phyloP scores from a whole-genome alignment of 1,140 invertebrate species.

The Neodiprion fabricii region DNA sequence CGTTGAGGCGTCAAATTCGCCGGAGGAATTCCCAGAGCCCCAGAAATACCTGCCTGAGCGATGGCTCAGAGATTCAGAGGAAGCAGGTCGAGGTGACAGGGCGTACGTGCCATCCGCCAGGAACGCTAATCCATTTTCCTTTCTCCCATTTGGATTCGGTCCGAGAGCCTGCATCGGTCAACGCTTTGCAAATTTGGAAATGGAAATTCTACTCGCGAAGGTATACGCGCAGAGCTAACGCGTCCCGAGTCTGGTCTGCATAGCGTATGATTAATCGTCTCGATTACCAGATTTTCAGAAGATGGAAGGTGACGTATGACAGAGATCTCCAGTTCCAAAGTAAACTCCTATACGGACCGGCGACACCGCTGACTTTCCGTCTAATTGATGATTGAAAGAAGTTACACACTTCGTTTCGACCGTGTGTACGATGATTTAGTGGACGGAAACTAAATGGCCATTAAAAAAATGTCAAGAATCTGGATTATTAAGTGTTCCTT shows the following conservation, averaged over 20 bases:
- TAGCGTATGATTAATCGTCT: not conserved
- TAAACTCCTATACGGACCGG: not conserved
- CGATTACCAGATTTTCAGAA: not conserved
- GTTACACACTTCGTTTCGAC: too few species aligned
- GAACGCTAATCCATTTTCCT: slow-evolving; percentile 64
- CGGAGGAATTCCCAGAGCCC: slow-evolving; percentile 61
- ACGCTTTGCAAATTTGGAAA: slow-evolving; percentile 75
- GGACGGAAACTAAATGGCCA: too few species aligned
- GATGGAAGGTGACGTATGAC: not conserved
- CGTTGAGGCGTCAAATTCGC: slow-evolving; percentile 55
- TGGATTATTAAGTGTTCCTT: too few species aligned
- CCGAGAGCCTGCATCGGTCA: slow-evolving; percentile 66
- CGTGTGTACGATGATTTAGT: too few species aligned
- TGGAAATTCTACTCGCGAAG: slow-evolving; percentile 69
- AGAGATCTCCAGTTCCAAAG: not conserved
- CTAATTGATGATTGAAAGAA: not conserved
- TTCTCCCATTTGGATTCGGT: slow-evolving; percentile 69
- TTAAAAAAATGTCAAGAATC: too few species aligned
- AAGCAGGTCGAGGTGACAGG: slow-evolving; percentile 28
- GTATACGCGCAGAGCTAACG: slow-evolving; percentile 39
- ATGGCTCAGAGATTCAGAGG: slow-evolving; percentile 60
- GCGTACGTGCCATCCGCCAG: slow-evolving; percentile 44
- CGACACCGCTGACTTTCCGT: slow-evolving; percentile 6
- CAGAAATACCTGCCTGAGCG: slow-evolving; percentile 66
- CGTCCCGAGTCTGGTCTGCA: not conserved